These are phyloP conservation scores for Fukomys damarensis DNA, from an alignment of 2,113 vertebrate genomes.

Conservation along the genomic window DNA sequence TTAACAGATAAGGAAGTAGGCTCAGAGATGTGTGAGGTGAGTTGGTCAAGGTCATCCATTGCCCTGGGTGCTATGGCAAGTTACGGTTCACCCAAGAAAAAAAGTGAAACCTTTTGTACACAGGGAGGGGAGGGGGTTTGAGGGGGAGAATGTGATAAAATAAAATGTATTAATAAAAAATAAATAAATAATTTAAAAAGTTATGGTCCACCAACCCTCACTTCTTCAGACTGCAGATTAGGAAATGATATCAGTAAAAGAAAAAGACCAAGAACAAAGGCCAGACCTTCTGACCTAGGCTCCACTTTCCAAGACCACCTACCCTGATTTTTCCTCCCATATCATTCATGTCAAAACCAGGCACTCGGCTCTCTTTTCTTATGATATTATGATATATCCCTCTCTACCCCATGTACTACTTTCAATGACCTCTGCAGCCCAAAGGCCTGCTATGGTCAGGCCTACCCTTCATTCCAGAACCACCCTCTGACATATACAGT, in stretches of 20 bases:
- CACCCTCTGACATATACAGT: neutral
- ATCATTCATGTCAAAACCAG: conserved; percentile 30
- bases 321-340: neutral
- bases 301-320: conserved; percentile 51
- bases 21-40: conserved; percentile 50
- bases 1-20: conserved; percentile 50
- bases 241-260: conserved; percentile 22
- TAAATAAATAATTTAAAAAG: neutral
- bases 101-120: too few relatives aligned
- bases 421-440: conserved; percentile 3
- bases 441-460: neutral
- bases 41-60: conserved; percentile 26
- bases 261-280: conserved; percentile 16
- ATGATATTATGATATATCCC: neutral
- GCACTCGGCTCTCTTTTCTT: neutral
- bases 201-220: neutral
- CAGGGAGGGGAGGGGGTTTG: too few relatives aligned
- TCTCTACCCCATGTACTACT: neutral
- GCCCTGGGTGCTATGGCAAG: neutral
- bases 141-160: too few relatives aligned
- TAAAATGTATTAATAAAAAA: too few relatives aligned
- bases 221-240: neutral
- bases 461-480: conserved; percentile 28
- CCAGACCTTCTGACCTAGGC: conserved; percentile 1
- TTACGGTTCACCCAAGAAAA: neutral